phyloP scores from a whole-genome alignment of 2,113 vertebrate species.

The Seriola aureovittata region DNA sequence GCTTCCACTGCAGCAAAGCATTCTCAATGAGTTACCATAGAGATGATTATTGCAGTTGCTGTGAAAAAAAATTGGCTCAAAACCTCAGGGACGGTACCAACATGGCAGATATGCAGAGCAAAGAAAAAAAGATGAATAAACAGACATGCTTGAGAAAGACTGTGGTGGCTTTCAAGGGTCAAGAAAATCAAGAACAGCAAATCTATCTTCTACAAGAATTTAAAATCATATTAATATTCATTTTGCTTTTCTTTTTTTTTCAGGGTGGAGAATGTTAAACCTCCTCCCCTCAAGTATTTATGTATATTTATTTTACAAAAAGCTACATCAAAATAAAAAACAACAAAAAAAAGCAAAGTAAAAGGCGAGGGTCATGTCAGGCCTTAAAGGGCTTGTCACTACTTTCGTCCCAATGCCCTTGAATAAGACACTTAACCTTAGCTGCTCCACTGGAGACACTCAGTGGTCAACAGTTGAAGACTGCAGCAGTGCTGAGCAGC shows the following conservation, averaged over 20 bases:
- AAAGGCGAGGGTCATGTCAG: slow-evolving; percentile 17
- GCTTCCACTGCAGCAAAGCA: slow-evolving; percentile 58
- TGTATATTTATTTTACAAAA: slow-evolving; percentile 38
- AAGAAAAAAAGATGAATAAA: slow-evolving; percentile 44
- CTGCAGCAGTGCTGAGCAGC: slow-evolving; percentile 46
- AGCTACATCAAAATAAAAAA: slow-evolving; percentile 2
- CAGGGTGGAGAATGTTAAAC: background rate
- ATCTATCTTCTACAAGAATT: slow-evolving; percentile 12
- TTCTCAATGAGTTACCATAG: slow-evolving; percentile 65
- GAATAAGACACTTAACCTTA: slow-evolving; percentile 60
- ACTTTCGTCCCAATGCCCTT: slow-evolving; percentile 60
- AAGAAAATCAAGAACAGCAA: slow-evolving; percentile 29
- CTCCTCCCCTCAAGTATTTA: slow-evolving; percentile 10
- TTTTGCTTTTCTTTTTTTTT: slow-evolving; percentile 24
- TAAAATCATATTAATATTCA: slow-evolving; percentile 34
- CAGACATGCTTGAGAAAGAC: slow-evolving; percentile 17
- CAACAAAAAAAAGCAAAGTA: background rate
- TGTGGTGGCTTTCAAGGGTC: slow-evolving; percentile 22
- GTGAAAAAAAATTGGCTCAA: slow-evolving; percentile 48
- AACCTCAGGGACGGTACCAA: slow-evolving; percentile 52
- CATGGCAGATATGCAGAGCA: slow-evolving; percentile 52
- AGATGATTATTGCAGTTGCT: slow-evolving; percentile 70
- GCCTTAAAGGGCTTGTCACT: slow-evolving; percentile 41
- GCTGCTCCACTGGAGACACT: slow-evolving; percentile 44
- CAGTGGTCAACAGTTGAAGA: slow-evolving; percentile 56